Evolutionary conservation across 2,113 vertebrate species (phyloP).

Genomic region (Phoxinus phoxinus): DNA sequence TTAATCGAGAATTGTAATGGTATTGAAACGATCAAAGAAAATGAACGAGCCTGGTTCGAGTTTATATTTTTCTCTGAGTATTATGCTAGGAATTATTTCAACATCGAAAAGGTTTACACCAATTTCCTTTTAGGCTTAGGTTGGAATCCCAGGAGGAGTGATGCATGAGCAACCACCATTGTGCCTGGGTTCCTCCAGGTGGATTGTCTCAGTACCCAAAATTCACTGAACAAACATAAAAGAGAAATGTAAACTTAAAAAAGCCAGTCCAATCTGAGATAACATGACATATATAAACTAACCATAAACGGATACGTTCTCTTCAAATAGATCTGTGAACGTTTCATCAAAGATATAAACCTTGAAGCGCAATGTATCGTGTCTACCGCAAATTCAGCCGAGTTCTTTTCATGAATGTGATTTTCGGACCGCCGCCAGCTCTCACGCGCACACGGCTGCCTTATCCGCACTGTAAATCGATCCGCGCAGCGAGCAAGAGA

Average conservation of each 20-base stretch:
- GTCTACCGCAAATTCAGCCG: background rate
- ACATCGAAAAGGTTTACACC: background rate
- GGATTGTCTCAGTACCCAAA: background rate
- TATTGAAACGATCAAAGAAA: too few species aligned
- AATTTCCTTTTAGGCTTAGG: background rate
- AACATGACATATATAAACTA: conserved; percentile 4
- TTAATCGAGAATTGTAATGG: background rate
- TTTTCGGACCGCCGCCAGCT: conserved; percentile 66
- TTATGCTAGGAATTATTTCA: background rate
- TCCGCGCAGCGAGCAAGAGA: conserved; percentile 70
- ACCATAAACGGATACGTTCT: background rate
- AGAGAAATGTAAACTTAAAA: conserved; percentile 4
- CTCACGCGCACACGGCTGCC: conserved; percentile 63
- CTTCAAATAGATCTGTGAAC: background rate
- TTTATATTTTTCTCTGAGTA: background rate
- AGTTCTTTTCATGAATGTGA: conserved; percentile 18
- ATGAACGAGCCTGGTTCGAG: too few species aligned
- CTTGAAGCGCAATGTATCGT: background rate
- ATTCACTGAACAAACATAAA: background rate
- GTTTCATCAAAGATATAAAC: conserved; percentile 12
- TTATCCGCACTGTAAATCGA: conserved; percentile 76
- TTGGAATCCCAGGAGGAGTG: background rate
- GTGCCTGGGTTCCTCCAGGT: background rate
- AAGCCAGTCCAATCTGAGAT: background rate
- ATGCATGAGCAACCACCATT: background rate